These are phyloP conservation scores for Temnothorax unifasciatus DNA, from an alignment of 2,888 invertebrate genomes.

Conservation along the genomic window DNA sequence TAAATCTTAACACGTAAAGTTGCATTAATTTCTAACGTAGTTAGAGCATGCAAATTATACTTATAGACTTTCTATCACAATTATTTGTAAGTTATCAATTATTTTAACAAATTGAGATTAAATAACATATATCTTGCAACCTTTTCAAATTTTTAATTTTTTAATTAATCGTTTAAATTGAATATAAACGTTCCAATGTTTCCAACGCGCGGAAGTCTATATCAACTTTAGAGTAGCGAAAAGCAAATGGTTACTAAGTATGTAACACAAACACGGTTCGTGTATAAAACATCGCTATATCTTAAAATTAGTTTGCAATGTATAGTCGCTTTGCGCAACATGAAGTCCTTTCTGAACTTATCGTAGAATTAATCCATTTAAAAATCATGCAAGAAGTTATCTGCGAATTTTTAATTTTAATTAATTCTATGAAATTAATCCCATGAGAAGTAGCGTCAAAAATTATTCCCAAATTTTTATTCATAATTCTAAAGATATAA, in stretches of 20 bases:
- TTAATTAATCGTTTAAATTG: background rate
- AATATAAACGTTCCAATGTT: background rate
- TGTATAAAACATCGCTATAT: conserved; percentile 16
- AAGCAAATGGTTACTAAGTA: conserved; percentile 30
- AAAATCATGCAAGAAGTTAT: background rate
- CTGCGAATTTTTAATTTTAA: background rate
- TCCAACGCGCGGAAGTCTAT: background rate
- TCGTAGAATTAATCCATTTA: background rate
- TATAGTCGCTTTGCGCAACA: background rate
- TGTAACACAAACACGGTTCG: conserved; percentile 27
- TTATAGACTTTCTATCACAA: background rate
- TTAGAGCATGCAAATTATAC: background rate
- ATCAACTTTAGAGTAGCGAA: background rate
- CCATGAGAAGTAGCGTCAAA: background rate
- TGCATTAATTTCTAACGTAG: background rate
- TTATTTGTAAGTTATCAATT: background rate
- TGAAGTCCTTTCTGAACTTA: background rate
- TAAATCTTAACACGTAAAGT: background rate
- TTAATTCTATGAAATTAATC: background rate
- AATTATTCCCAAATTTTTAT: background rate
- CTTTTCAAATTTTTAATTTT: background rate
- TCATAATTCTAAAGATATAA: background rate
- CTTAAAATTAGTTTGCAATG: conserved; percentile 19
- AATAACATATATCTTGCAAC: background rate
- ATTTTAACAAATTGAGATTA: background rate